Evolutionary conservation across 2,113 vertebrate species (phyloP), one percentile per base, ranked within the genome.

Genomic region (Jacana jacana): DNA sequence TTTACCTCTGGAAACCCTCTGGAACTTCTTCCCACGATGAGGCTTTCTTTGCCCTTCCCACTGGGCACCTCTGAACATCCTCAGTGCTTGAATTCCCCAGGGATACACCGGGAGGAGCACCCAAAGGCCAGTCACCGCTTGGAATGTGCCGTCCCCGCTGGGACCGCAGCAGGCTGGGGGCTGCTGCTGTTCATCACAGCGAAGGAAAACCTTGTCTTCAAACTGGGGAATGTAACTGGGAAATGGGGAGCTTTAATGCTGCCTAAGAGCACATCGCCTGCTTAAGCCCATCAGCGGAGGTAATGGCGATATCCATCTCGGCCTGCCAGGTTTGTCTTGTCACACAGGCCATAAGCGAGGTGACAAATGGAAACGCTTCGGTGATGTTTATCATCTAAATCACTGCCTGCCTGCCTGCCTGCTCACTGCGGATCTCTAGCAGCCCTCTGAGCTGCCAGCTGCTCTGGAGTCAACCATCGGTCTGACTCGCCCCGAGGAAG

Each of bases 361-460:
- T 97, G 95, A 96, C 86, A 84, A 83, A 97, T 58, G 72, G 52
- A 88, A 95, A 87, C 57, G 5, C 91, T 88, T 90, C 20, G 30
- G 91, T 27, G 94, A 48, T 84, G 91, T 94, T 96, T 89, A 81
- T 92, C 89, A 77, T 83, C 91, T 64, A 85, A 95, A 95, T 89
- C 88, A 42, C 92, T 60, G 91, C 83, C 83, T 91, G 81, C 79
- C 66, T 23, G 40, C 82, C 92, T 61, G 75, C 93, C 66, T 23
- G 40, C 82, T 93, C 57, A 71, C 93, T 88, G 81, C 5, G 2
- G 48, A 42, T 87, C 93, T 77, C 81, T 12, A 35, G 79, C 90
- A 92, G 86, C 61, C 69, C 70, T 60, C 27, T 0, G 8, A 89
- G 91, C 71, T 79, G 91, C 94, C 88, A 72, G 80, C 90, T 68